Evolutionary conservation across 2,797 vertebrate genomes (phyloP), one percentile per base, ranked within the genome.

Genomic region (Spondyliosoma cantharus): DNA sequence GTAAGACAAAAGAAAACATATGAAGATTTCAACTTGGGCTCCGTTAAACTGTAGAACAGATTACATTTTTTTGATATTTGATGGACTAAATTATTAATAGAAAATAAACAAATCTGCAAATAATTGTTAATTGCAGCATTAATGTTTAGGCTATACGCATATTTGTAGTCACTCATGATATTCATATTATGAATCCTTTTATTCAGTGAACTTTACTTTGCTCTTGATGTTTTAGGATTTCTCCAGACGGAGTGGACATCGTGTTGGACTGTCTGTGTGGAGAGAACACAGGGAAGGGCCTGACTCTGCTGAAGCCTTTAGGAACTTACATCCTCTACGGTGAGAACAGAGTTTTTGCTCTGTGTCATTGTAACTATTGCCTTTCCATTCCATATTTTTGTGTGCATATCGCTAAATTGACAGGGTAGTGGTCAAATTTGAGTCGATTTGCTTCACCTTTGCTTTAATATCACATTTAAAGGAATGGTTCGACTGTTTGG

Each of bases 251-350:
- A 65, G 97, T 99, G 43, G 98, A 99, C 92, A 95, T 99, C 24
- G 97, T 99, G 82, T 91, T 99, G 92, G 98, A 99, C 90, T 98
- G 97, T 84, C 94, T 99, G 67, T 98, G 97, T 93, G 98, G 98
- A 67, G 98, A 99, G 90, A 99, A 98, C 83, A 99, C 98, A 4
- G 97, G 96, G 52, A 99, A 99, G 93, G 96, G 97, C 20, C 95
- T 99, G 75, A 95, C 95, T 88, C 95, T 99, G 80, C 96, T 99
- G 78, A 99, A 97, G 84, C 97, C 98, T 2, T 93, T 99, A 85
- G 98, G 98, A 87, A 98, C 97, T 49, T 99, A 99, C 46, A 97
- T 99, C 94, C 95, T 99, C 76, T 99, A 99, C 24, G 98, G 98
- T 99, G 70, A 86, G 97, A 94, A 52, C 45, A 17, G 43, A 13